A percentile compares a stretch with the other conserved stretches of the same genome.
These are phyloP conservation scores for Mustela lutreola DNA, from an alignment of 2,113 vertebrate species.

Conservation along the genomic window DNA sequence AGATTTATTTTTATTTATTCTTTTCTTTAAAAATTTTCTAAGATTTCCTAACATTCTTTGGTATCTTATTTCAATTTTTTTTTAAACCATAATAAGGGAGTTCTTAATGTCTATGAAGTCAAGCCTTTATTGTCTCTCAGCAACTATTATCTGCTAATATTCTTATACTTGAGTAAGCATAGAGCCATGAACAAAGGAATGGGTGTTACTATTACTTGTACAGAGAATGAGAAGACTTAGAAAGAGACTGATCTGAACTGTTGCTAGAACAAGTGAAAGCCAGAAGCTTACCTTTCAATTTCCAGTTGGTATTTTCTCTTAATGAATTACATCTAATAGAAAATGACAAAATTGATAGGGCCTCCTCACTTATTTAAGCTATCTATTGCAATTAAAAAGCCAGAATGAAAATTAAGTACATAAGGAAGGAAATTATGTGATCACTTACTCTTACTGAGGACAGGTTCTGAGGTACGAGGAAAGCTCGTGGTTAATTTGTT, in stretches of 20 bases:
- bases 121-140: not conserved
- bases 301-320: not conserved
- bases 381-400: not conserved
- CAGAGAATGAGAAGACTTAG: not conserved
- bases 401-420: not conserved
- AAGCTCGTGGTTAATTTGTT: constrained; percentile 68
- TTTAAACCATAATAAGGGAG: not conserved
- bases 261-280: not conserved
- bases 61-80: constrained; percentile 16
- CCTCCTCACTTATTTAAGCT: not conserved
- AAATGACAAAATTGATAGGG: not conserved
- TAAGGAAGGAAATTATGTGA: not conserved
- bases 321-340: not conserved
- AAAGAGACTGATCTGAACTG: not conserved
- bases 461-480: constrained; percentile 53
- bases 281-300: not conserved
- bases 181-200: not conserved
- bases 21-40: not conserved
- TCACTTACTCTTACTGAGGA: constrained; percentile 75
- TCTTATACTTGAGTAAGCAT: not conserved
- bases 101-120: not conserved
- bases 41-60: constrained; percentile 17
- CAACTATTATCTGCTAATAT: not conserved
- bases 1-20: not conserved
- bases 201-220: not conserved